Base-by-base conservation (phyloP, 1,140 invertebrate species). In the Cyphomyrmex costatus region DNA sequence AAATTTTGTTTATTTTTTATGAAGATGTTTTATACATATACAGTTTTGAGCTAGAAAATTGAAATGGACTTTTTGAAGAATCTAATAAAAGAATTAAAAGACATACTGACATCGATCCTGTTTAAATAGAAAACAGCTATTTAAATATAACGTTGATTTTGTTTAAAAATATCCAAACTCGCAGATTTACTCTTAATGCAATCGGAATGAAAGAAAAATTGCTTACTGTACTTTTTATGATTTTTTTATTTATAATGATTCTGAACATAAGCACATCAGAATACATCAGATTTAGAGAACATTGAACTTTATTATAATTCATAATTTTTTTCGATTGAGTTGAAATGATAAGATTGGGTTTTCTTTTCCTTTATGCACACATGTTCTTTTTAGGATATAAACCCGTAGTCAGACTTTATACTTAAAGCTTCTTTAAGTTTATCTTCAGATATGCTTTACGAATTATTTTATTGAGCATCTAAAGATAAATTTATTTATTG, bases 271-370 rank as follows among this genome's bases (percentile, higher is more conserved):
- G 21, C 30, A 71, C 27, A 42, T 42, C 16, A 14, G n/a, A 73
- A 33, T 58, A 16, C 5, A 6, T 36, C 30, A 73, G 51, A 58
- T 36, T 6, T 0, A 30, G 3, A 58, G 12, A 58, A 24, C 65
- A 27, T 68, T 46, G 21, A 58, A 58, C n/a, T 21, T 36, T 4
- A 46, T 36, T 49, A 71, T 19, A 36, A 24, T 74, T 56, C 60
- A 19, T 60, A 74, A 74, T 74, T 74, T 74, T 68, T 30, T 51
- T 27, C 14, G 27, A 73, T 73, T 21, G 1, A 42, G 0, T 46
- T n/a, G 10, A 27, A 68, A 6, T 21, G 19, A 53, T 56, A 53
- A 21, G 3, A 74, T 2, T 56, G 14, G 46, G 1, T 68, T 46
- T 49, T 14, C 1, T 14, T 36, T n/a, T 30, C 19, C 19, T 30